A percentile compares a stretch with the other conserved stretches of the same genome.
These are phyloP conservation scores for Leucopternis melanops DNA, from an alignment of 2,113 vertebrate genomes.

Conservation along the genomic window DNA sequence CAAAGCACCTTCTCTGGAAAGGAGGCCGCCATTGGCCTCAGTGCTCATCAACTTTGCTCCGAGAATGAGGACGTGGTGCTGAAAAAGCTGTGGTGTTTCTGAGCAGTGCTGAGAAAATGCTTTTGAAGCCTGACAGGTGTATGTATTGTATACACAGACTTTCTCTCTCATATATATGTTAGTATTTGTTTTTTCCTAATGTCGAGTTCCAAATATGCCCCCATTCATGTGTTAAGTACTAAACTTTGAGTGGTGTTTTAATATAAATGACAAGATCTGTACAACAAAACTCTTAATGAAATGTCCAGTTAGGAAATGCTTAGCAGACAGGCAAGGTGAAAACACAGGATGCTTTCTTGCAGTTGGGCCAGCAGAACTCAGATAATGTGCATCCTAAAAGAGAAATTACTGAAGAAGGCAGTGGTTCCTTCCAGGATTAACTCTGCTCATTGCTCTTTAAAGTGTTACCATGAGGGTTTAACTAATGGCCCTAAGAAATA, in stretches of 20 bases:
- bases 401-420: neutral
- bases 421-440: conserved; percentile 1
- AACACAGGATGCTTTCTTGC: neutral
- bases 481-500: conserved; percentile 32
- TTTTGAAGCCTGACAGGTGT: neutral
- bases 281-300: neutral
- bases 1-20: neutral
- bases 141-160: neutral
- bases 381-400: neutral
- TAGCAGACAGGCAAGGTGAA: neutral
- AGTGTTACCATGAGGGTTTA: conserved; percentile 25
- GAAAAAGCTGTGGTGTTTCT: neutral
- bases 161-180: neutral
- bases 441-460: neutral
- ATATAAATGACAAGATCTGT: neutral
- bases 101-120: neutral
- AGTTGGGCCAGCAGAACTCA: neutral
- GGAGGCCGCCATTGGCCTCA: neutral
- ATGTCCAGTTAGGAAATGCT: neutral
- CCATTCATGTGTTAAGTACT: neutral
- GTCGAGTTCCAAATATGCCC: neutral
- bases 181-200: neutral
- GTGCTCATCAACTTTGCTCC: neutral
- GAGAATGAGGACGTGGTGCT: neutral
- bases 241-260: neutral